Percentiles rank a stretch among this genome's conserved stretches.
Evolutionary conservation across 2,888 invertebrate genomes (phyloP).

Genomic region (Tribolium freemani): DNA sequence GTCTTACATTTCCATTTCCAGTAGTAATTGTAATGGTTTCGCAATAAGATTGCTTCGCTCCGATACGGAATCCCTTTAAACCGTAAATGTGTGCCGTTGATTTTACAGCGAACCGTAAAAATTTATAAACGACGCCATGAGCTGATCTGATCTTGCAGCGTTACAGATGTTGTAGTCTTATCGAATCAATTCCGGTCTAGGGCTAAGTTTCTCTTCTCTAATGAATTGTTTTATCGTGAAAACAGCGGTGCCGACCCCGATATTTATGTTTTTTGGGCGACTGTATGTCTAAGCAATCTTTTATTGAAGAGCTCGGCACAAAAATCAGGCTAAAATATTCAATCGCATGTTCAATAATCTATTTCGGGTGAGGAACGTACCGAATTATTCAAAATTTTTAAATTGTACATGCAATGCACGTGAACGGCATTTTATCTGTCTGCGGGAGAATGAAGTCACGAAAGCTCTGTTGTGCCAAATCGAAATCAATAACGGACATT

Average conservation of each 20-base stretch:
- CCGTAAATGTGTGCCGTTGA: conserved; percentile 30
- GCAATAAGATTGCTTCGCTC: conserved; percentile 26
- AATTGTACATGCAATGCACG: conserved; percentile 11
- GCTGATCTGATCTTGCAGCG: conserved; percentile 7
- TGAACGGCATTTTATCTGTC: conserved; percentile 5
- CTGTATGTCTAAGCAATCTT: conserved; percentile 26
- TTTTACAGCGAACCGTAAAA: conserved; percentile 34
- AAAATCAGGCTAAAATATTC: neutral
- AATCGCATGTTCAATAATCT: conserved; percentile 15
- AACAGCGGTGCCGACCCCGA: neutral
- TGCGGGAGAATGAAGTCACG: conserved; percentile 10
- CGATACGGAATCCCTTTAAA: conserved; percentile 25
- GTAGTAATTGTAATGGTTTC: conserved; percentile 30
- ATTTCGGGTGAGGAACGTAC: neutral
- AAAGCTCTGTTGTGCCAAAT: conserved; percentile 10
- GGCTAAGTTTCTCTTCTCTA: neutral
- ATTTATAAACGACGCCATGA: conserved; percentile 14
- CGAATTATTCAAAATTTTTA: conserved; percentile 9
- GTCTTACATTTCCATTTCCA: conserved; percentile 1
- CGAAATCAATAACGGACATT: conserved; percentile 21
- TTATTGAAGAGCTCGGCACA: conserved; percentile 2
- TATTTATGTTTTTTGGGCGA: conserved; percentile 22
- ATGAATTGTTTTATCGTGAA: neutral
- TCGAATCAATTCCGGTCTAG: neutral
- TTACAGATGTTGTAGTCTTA: neutral